Percentiles rank a stretch among this genome's conserved stretches.
Evolutionary conservation across 2,113 vertebrate species (phyloP).

Genomic region (Oryctolagus cuniculus): mOryCun1.1 NC_091449.1:37044001-37044500

Average conservation of each 20-base stretch:
- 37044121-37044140: conserved; percentile 71
- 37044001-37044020: conserved; percentile 51
- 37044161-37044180: conserved; percentile 74
- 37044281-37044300: conserved; percentile 79
- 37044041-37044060: conserved; percentile 68
- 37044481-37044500: not conserved
- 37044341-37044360: conserved; percentile 75
- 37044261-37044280: conserved; percentile 81
- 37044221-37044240: conserved; percentile 85
- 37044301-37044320: conserved; percentile 76
- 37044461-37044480: not conserved
- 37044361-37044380: conserved; percentile 67
- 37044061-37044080: conserved; percentile 81
- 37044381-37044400: not conserved
- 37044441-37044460: conserved; percentile 39
- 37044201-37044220: conserved; percentile 87
- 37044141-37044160: conserved; percentile 82
- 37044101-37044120: conserved; percentile 74
- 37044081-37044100: conserved; percentile 77
- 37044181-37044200: conserved; percentile 82
- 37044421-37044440: conserved; percentile 50
- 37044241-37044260: conserved; percentile 82
- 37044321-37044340: conserved; percentile 73
- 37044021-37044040: conserved; percentile 65
- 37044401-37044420: not conserved